phyloP scores from a whole-genome alignment of 2,113 vertebrate species.

The Saimiri boliviensis region DNA sequence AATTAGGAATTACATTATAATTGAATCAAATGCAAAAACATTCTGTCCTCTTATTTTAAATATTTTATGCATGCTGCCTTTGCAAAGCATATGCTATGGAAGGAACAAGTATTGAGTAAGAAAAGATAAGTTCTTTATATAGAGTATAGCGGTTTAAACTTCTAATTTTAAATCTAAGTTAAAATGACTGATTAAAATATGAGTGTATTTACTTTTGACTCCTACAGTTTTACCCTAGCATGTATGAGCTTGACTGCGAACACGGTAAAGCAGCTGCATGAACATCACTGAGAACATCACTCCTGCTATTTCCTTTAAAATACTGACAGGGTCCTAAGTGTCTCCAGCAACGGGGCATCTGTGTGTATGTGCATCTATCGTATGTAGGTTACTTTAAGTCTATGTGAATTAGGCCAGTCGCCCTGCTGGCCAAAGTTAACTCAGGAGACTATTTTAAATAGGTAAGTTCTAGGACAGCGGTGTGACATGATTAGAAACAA shows the following conservation, averaged over 20 bases:
- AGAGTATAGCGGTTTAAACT: neutral
- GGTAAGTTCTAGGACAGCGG: constrained; percentile 30
- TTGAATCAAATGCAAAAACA: neutral
- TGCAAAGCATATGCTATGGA: neutral
- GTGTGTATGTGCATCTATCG: rapidly evolving
- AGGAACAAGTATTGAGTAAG: neutral
- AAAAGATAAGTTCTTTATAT: neutral
- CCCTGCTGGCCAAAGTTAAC: constrained; percentile 42
- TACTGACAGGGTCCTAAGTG: neutral
- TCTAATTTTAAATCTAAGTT: constrained; percentile 21
- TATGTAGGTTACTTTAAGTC: neutral
- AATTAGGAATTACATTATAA: neutral
- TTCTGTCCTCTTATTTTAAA: neutral
- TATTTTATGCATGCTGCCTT: neutral
- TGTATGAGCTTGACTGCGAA: neutral
- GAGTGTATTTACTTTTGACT: neutral
- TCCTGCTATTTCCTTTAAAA: neutral
- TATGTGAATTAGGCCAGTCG: constrained; percentile 53
- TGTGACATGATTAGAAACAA: constrained; percentile 54
- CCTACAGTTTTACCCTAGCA: neutral
- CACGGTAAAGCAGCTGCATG: neutral
- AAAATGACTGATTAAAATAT: neutral
- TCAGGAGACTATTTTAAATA: constrained; percentile 54
- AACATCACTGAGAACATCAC: neutral
- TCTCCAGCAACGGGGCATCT: neutral